These are phyloP conservation scores for Hippocampus kuda DNA, from an alignment of 2,797 vertebrate genomes.

Conservation along the genomic window DNA sequence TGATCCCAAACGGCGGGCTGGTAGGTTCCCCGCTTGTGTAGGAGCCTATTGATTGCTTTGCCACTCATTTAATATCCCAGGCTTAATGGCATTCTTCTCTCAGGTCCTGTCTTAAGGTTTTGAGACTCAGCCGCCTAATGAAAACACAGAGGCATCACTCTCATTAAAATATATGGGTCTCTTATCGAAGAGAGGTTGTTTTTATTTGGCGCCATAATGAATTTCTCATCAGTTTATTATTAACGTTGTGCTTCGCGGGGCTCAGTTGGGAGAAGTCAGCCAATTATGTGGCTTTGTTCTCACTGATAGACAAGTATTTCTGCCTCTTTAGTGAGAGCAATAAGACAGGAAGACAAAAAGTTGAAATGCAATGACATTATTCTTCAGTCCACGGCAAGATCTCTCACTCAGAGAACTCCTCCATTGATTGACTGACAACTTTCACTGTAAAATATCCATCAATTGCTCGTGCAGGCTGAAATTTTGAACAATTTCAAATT, in stretches of 20 bases:
- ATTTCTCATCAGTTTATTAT: slow-evolving; percentile 74
- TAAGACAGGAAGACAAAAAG: slow-evolving; percentile 38
- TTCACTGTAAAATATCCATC: too few species aligned
- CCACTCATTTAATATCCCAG: slow-evolving; percentile 33
- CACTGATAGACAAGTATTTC: slow-evolving; percentile 58
- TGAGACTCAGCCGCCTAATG: slow-evolving; percentile 56
- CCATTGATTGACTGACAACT: too few species aligned
- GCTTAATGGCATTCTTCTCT: slow-evolving; percentile 56
- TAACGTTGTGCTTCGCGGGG: slow-evolving; percentile 61
- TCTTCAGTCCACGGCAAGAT: slow-evolving; percentile 25
- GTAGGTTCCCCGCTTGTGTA: neutral
- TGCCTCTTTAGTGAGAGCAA: slow-evolving; percentile 45
- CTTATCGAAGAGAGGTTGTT: slow-evolving; percentile 65
- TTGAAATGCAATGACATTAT: slow-evolving; percentile 33
- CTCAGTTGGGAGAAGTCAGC: slow-evolving; percentile 55
- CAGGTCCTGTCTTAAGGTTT: slow-evolving; percentile 49
- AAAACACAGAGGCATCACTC: slow-evolving; percentile 66
- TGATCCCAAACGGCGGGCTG: slow-evolving; percentile 3
- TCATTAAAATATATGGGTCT: slow-evolving; percentile 66
- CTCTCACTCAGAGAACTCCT: neutral
- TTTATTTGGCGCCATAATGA: slow-evolving; percentile 70
- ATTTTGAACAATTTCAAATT: too few species aligned
- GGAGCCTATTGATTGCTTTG: slow-evolving; percentile 29
- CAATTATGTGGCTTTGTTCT: slow-evolving; percentile 63
- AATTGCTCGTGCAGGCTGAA: too few species aligned